Percentiles rank a stretch among this genome's conserved stretches.
Evolutionary conservation across 2,888 invertebrate species (phyloP).

Genomic region (Neoscelio sp.): DNA sequence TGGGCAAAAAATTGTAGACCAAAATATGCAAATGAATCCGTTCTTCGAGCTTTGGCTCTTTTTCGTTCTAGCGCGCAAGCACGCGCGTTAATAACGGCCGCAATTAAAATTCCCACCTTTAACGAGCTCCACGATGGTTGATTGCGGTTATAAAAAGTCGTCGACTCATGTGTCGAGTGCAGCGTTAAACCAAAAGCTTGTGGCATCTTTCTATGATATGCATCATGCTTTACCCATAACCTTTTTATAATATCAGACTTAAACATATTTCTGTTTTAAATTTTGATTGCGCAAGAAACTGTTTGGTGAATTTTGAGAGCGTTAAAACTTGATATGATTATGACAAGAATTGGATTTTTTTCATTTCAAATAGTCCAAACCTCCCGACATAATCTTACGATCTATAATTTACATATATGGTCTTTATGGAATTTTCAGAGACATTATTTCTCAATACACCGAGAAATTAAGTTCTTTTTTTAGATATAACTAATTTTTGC

Average conservation of each 20-base stretch:
- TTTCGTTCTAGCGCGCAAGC: conserved; percentile 55
- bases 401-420: too few relatives aligned
- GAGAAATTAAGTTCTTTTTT: too few relatives aligned
- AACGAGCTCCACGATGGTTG: conserved; percentile 61
- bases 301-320: background rate
- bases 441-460: too few relatives aligned
- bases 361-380: too few relatives aligned
- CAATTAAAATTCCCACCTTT: conserved; percentile 72
- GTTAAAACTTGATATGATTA: conserved; percentile 2
- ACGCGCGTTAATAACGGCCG: conserved; percentile 71
- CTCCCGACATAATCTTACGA: too few relatives aligned
- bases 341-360: background rate
- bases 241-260: conserved; percentile 16
- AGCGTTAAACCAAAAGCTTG: conserved; percentile 38
- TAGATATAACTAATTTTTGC: too few relatives aligned
- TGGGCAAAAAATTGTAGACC: conserved; percentile 28
- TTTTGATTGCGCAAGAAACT: conserved; percentile 10
- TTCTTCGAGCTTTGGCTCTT: conserved; percentile 39
- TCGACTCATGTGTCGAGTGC: conserved; percentile 55
- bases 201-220: conserved; percentile 42
- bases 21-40: conserved; percentile 62
- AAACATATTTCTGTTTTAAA: conserved; percentile 29
- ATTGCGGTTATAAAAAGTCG: conserved; percentile 62
- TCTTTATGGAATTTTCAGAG: too few relatives aligned
- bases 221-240: conserved; percentile 34